Conservation (phyloP, 2,888 invertebrate species). For the Sphinx pinastri region DNA sequence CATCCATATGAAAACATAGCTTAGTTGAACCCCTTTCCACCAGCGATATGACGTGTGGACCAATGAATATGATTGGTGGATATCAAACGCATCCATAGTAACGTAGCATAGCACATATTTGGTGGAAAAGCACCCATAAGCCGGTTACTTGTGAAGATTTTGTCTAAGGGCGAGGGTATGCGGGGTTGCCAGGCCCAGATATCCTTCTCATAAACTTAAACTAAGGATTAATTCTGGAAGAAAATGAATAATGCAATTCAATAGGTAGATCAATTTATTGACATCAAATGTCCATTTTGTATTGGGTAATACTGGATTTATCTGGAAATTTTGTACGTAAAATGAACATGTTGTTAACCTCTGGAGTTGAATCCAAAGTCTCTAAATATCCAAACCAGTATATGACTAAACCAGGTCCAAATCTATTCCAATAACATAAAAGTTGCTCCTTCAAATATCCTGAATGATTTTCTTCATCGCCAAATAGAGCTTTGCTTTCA, state of each 20-base stretch:
- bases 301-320: conserved; percentile 74
- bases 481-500: conserved; percentile 98
- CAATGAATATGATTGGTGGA: too few species aligned
- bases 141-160: too few species aligned
- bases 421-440: conserved; percentile 95
- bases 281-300: conserved; percentile 62
- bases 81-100: too few species aligned
- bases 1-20: too few species aligned
- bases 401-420: conserved; percentile 96
- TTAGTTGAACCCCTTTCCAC: too few species aligned
- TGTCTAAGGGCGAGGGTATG: too few species aligned
- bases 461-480: conserved; percentile 91
- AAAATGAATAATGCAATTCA: neutral
- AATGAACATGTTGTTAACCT: conserved; percentile 85
- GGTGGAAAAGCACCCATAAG: too few species aligned
- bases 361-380: conserved; percentile 86
- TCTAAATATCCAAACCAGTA: conserved; percentile 97
- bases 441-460: conserved; percentile 93
- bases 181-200: too few species aligned
- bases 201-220: too few species aligned
- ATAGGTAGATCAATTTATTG: neutral
- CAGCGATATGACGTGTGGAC: too few species aligned
- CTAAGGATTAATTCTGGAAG: neutral
- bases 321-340: conserved; percentile 82
- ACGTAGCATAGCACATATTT: too few species aligned